Conservation (phyloP, 1,140 invertebrate genomes). For the Brachionus sp. region DNA sequence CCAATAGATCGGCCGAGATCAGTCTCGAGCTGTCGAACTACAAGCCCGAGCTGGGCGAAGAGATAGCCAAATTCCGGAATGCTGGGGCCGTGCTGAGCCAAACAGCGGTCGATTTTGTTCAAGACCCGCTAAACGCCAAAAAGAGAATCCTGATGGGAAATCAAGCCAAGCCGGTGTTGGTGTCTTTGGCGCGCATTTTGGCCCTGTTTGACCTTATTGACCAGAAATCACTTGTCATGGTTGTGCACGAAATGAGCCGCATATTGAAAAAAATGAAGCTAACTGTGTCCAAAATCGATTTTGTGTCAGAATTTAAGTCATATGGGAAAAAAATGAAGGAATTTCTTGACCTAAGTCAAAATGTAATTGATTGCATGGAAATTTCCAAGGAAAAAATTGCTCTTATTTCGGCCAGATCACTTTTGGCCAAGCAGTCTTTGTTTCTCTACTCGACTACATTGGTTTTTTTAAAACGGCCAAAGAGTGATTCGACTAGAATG, state of each 20-base stretch:
- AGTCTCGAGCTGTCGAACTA: background rate
- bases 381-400: background rate
- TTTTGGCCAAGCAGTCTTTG: background rate
- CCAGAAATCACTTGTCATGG: background rate
- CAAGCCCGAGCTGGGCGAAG: background rate
- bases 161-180: background rate
- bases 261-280: background rate
- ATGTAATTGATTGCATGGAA: conserved; percentile 8
- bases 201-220: conserved; percentile 13
- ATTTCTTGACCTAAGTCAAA: background rate
- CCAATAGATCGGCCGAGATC: background rate
- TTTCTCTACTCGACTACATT: conserved; percentile 2
- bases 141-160: background rate
- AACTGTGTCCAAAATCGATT: background rate
- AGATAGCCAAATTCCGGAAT: background rate
- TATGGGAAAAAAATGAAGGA: background rate
- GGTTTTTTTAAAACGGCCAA: background rate
- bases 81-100: background rate
- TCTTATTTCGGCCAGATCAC: background rate
- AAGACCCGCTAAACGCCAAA: background rate
- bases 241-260: background rate
- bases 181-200: background rate
- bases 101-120: background rate
- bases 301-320: background rate
- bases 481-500: background rate